Conservation (phyloP, 2,797 vertebrate genomes). For the Astyanax mexicanus region DNA sequence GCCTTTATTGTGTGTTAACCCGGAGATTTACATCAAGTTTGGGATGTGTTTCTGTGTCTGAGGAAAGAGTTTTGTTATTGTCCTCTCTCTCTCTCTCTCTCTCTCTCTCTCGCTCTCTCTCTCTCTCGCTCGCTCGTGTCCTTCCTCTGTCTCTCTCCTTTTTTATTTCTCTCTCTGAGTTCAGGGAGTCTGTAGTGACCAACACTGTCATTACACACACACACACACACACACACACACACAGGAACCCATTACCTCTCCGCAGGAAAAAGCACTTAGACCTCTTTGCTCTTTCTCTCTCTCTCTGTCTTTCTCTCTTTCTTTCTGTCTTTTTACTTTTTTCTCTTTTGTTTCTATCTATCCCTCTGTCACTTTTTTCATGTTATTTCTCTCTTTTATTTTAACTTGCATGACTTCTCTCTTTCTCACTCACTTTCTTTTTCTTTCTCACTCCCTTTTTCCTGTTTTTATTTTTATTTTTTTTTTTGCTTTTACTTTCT, state of each 20-base stretch:
- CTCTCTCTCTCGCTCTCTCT: conserved; percentile 12
- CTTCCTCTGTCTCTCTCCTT: conserved; percentile 25
- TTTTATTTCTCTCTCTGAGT: conserved; percentile 35
- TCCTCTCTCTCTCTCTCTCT: not conserved
- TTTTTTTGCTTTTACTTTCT: not conserved
- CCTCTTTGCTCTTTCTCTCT: conserved; percentile 13
- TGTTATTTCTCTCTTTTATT: not conserved
- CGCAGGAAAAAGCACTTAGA: conserved; percentile 61
- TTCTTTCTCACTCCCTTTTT: not conserved
- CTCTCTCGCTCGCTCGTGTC: conserved; percentile 32
- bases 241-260: conserved; percentile 59
- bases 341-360: not conserved
- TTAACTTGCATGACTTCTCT: not conserved
- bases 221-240: conserved; percentile 28
- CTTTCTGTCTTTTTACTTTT: not conserved
- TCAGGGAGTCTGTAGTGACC: conserved; percentile 43
- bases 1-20: not conserved
- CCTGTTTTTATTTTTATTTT: not conserved
- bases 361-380: not conserved
- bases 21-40: not conserved
- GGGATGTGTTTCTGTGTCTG: conserved; percentile 22
- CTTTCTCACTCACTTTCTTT: not conserved
- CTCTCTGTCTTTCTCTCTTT: not conserved
- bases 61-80: conserved; percentile 34
- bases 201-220: conserved; percentile 53